Conservation (phyloP, 2,888 invertebrate genomes). For the Chymomyza fuscimana region DNA sequence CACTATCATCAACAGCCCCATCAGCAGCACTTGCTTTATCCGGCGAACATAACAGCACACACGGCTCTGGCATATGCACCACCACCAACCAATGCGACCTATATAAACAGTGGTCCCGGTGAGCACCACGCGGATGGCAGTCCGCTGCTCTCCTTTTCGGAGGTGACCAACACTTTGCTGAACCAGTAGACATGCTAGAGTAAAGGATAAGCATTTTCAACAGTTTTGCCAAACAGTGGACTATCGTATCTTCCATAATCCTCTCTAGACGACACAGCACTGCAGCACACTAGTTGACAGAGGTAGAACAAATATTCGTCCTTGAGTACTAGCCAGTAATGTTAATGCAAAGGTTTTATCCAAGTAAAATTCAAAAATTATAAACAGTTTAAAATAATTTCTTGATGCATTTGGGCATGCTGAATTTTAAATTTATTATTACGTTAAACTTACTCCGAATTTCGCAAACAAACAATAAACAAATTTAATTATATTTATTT, state of each 20-base stretch:
- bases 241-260: slow-evolving; percentile 79
- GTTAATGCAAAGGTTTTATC: slow-evolving; percentile 34
- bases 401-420: not conserved
- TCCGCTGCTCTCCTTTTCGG: slow-evolving; percentile 88
- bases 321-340: slow-evolving; percentile 19
- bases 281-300: slow-evolving; percentile 13
- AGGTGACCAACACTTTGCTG: slow-evolving; percentile 88
- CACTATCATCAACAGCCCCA: slow-evolving; percentile 31
- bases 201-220: slow-evolving; percentile 53
- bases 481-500: slow-evolving; percentile 66
- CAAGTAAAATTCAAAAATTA: slow-evolving; percentile 13
- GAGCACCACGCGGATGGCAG: slow-evolving; percentile 82
- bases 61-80: slow-evolving; percentile 80
- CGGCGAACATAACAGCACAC: slow-evolving; percentile 80
- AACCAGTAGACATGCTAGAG: slow-evolving; percentile 81
- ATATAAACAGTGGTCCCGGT: slow-evolving; percentile 72
- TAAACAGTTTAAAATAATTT: slow-evolving; percentile 24
- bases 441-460: slow-evolving; percentile 20
- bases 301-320: slow-evolving; percentile 12
- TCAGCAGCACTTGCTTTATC: slow-evolving; percentile 54
- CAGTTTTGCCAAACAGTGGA: slow-evolving; percentile 79
- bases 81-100: slow-evolving; percentile 80
- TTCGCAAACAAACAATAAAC: slow-evolving; percentile 18
- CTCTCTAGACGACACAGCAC: slow-evolving; percentile 37
- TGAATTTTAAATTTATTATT: not conserved